Base-by-base conservation (phyloP, 2,113 vertebrate species). In the Galbula dea region DNA sequence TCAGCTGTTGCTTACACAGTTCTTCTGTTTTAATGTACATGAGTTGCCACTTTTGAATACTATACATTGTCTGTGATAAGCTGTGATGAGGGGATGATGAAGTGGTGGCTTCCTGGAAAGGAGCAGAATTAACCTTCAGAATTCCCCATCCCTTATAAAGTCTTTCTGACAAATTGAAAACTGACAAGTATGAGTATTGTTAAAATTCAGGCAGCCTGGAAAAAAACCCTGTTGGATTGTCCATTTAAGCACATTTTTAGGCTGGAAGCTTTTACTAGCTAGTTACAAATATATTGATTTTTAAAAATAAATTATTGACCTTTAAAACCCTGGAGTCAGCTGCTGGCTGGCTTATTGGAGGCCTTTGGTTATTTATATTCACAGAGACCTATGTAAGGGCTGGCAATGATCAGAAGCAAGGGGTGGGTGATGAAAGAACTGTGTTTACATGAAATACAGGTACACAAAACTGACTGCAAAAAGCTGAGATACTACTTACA, bases 281-380 rank as follows among this genome's bases (percentile, higher is more conserved):
- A 54, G 67, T 83, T 96, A 76, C 54, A 80, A 86, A 81, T 80
- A 67, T 26, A 93, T 85, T 85, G 84, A 93, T 94, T 89, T 94
- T 94, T 63, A 24, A 71, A 85, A 92, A 89, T 15, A 82, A 94
- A 77, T 82, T 83, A 91, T 94, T 96, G 91, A 92, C 74, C 61
- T 95, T 69, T 85, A 92, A 94, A 94, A 79, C 55, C 36, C 78
- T 43, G 51, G 71, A 85, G 78, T 55, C 84, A 92, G 55, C 59
- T 87, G 34, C 67, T 79, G 68, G 46, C 51, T 71, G 75, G 39
- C 49, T 83, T 73, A 2, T 32, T 82, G 86, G 58, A 93, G 63
- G 55, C 15, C 8, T 43, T 76, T 74, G 17, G 21, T 62, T 92
- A n/a, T 82, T 87, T 73, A 29, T 69, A 27, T 76, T 94, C 34